Conservation (phyloP, 2,888 invertebrate genomes). For the Marronus borbonicus region DNA sequence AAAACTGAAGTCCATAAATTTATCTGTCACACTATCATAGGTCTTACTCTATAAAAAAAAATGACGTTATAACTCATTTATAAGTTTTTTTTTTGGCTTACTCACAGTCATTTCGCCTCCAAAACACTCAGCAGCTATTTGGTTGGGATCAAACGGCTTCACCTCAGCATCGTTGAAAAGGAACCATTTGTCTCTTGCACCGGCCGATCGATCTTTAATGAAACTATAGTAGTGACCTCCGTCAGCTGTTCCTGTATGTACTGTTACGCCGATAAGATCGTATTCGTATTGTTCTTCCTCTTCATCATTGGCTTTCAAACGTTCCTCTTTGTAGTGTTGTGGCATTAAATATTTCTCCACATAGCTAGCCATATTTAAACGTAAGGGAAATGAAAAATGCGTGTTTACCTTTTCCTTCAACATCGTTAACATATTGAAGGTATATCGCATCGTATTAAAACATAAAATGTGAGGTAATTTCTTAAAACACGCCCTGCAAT, state of each 20-base stretch:
- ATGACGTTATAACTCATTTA: constrained; percentile 38
- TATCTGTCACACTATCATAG: constrained; percentile 96
- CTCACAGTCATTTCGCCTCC: constrained; percentile 96
- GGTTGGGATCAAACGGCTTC: constrained; percentile 95
- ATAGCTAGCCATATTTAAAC: constrained; percentile 95
- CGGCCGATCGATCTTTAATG: constrained; percentile 87
- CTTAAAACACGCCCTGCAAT: constrained; percentile 88
- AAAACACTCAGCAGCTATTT: constrained; percentile 95
- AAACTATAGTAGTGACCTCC: constrained; percentile 98
- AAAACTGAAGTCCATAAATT: constrained; percentile 97
- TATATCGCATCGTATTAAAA: constrained; percentile 97
- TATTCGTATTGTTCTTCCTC: constrained; percentile 82
- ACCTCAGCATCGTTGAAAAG: constrained; percentile 95
- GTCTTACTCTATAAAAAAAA: constrained; percentile 85
- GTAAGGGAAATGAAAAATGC: constrained; percentile 95
- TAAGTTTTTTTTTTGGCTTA: constrained; percentile 37
- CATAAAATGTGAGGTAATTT: constrained; percentile 93
- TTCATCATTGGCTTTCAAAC: constrained; percentile 69
- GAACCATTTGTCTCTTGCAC: constrained; percentile 90
- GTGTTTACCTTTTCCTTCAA: constrained; percentile 97
- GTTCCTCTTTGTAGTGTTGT: constrained; percentile 86
- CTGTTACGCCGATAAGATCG: constrained; percentile 86
- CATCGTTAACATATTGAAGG: constrained; percentile 98
- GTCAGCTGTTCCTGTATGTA: constrained; percentile 98
- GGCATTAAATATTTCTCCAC: constrained; percentile 95